Evolutionary conservation across 2,888 invertebrate species (phyloP).

Genomic region (Drosophila kokeensis): DNA sequence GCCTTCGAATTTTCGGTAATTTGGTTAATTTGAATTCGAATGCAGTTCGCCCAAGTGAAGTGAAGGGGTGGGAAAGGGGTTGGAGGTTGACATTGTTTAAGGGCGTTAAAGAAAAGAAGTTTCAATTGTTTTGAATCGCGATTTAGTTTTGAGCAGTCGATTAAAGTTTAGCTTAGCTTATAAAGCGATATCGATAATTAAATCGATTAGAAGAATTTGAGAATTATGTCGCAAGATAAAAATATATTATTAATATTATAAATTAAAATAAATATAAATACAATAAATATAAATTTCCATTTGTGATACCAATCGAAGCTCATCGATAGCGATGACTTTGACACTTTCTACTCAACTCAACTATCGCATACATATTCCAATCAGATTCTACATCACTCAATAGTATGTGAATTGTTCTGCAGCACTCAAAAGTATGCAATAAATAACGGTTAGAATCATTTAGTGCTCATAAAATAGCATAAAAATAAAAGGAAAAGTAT

Average conservation of each 20-base stretch:
- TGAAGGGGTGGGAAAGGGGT: background rate
- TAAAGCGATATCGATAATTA: background rate
- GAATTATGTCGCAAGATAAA: background rate
- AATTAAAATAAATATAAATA: background rate
- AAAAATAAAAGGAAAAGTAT: background rate
- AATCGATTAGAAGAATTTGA: background rate
- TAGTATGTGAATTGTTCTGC: background rate
- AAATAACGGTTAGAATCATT: background rate
- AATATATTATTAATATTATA: background rate
- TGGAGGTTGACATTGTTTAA: background rate
- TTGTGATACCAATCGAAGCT: background rate
- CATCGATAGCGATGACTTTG: background rate
- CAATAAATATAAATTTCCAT: background rate
- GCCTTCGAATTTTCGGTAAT: constrained; percentile 64
- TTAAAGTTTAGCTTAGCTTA: background rate
- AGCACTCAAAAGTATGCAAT: constrained; percentile 28
- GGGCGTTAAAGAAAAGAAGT: constrained; percentile 13
- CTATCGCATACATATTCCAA: background rate
- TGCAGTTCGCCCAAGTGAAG: constrained; percentile 11
- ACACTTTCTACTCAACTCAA: fast-evolving
- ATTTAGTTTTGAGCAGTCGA: background rate
- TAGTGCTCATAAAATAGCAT: background rate
- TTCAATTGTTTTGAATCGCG: constrained; percentile 21
- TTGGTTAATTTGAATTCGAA: constrained; percentile 74
- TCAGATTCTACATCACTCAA: background rate